Evolutionary conservation across 2,797 vertebrate species (phyloP).

Genomic region (Lacerta viridis): DNA sequence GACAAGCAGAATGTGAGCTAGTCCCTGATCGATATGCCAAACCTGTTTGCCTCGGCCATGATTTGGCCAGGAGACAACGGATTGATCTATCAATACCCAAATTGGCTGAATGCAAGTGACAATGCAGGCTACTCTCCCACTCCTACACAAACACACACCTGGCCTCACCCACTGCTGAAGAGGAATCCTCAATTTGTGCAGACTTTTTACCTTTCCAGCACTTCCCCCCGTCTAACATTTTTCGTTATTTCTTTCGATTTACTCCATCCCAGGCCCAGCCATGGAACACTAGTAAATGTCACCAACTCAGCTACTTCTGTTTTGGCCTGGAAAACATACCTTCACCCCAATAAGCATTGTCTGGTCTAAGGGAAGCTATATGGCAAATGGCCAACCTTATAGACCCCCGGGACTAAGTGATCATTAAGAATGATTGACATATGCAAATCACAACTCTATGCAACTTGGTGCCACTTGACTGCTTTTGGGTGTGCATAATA

Average conservation of each 20-base stretch:
- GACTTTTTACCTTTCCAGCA: not conserved
- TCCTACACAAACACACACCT: not conserved
- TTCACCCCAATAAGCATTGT: not conserved
- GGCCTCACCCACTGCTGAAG: not conserved
- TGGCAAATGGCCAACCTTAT: not conserved
- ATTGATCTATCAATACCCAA: not conserved
- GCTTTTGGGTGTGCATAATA: not conserved
- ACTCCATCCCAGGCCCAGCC: not conserved
- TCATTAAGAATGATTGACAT: not conserved
- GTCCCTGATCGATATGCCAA: not conserved
- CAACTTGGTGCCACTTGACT: not conserved
- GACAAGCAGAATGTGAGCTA: not conserved
- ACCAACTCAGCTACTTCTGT: not conserved
- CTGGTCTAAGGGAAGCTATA: not conserved
- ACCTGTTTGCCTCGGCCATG: not conserved
- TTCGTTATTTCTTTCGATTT: not conserved
- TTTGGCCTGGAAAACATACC: not conserved
- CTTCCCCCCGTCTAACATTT: not conserved
- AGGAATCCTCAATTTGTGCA: not conserved
- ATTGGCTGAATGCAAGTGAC: not conserved
- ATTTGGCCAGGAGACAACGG: not conserved
- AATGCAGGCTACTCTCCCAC: not conserved
- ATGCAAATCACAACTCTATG: not conserved
- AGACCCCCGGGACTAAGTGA: not conserved
- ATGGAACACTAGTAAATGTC: not conserved